Conservation (phyloP, 2,797 vertebrate species). For the Dendrocincla tyrannina region DNA sequence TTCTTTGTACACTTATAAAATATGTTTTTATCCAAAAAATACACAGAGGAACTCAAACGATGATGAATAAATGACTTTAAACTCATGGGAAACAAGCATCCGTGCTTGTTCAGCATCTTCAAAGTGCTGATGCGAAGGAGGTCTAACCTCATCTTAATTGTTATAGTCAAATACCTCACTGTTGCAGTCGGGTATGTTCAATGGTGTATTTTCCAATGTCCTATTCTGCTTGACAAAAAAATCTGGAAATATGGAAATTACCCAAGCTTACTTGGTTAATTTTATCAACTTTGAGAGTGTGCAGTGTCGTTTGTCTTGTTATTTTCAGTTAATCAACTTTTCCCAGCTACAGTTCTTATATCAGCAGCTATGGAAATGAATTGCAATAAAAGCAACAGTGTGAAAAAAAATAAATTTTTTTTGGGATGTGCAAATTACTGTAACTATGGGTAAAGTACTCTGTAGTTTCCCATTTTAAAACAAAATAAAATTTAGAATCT, state of each 20-base stretch:
- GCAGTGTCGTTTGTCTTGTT: neutral
- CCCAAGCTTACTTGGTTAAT: neutral
- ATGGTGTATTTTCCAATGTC: neutral
- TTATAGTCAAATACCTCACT: neutral
- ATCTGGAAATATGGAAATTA: neutral
- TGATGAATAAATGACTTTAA: neutral
- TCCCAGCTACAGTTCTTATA: neutral
- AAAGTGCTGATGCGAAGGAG: neutral
- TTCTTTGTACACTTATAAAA: conserved; percentile 23
- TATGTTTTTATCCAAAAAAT: conserved; percentile 23
- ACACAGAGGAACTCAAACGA: neutral
- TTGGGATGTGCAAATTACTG: neutral
- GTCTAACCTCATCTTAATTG: neutral
- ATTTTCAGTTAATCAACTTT: neutral
- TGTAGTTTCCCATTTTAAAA: neutral
- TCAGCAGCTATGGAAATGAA: neutral
- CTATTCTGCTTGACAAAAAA: neutral
- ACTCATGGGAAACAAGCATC: neutral
- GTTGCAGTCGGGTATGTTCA: neutral
- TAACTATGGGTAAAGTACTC: neutral
- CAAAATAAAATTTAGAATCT: neutral
- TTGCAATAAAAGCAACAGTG: neutral
- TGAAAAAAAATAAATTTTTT: neutral
- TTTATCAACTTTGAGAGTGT: neutral
- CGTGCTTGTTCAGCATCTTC: neutral